phyloP scores from a whole-genome alignment of 1,140 invertebrate species.

The Brachionus plicatilis region DNA sequence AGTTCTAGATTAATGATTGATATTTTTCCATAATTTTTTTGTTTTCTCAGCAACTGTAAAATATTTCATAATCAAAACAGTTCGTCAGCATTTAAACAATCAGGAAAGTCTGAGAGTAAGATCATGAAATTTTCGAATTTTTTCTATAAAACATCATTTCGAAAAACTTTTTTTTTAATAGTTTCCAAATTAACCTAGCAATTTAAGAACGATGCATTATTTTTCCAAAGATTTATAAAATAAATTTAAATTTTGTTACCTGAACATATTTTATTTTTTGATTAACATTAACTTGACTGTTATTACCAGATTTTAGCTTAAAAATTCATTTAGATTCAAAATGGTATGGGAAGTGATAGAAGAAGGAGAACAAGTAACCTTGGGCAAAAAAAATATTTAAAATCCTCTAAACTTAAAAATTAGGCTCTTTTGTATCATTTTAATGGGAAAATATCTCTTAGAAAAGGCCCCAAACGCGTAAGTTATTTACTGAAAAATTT shows the following conservation, averaged over 20 bases:
- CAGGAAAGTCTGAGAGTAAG: no score
- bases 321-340: not conserved
- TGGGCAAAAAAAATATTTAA: no score
- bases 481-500: not conserved
- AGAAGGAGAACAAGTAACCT: slow-evolving; percentile 15
- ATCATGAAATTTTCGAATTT: no score
- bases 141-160: not conserved
- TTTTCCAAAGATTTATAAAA: not conserved
- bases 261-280: not conserved
- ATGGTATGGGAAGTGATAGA: slow-evolving; percentile 17
- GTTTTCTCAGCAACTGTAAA: not conserved
- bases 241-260: not conserved
- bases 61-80: not conserved
- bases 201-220: not conserved
- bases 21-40: not conserved
- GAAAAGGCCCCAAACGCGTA: slow-evolving; percentile 32
- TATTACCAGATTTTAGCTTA: not conserved
- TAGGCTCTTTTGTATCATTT: slow-evolving; percentile 20
- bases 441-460: slow-evolving; percentile 4
- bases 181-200: not conserved
- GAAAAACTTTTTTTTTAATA: not conserved
- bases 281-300: not conserved
- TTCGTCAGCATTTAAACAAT: no score
- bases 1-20: not conserved
- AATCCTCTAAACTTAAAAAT: not conserved